Base-by-base conservation (phyloP, 2,888 invertebrate species). In the Heliconius cydno region DNA sequence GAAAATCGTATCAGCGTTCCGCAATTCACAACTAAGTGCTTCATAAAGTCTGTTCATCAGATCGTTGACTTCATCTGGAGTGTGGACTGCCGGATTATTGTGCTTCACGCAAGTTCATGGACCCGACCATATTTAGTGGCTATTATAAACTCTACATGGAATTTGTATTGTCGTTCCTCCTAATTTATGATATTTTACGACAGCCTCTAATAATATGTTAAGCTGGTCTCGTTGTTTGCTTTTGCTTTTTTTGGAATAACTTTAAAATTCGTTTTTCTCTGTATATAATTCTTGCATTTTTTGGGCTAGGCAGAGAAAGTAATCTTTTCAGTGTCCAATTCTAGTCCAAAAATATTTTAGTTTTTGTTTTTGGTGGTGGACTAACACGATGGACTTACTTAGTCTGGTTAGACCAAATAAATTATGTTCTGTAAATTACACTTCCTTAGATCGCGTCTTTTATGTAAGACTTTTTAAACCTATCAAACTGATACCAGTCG, bases 121-220 rank as follows among this genome's bases (percentile, higher is more conserved):
- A 91, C 87, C 90, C 87, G 89, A 83, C 91, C 91, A 91, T 92
- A 93, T 94, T 93, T 92, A 89, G 86, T 84, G 84, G 89, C 38
- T 92, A 92, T 93, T 92, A 79, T 82, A 63, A 76, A 71, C 74
- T 73, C 72, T 73, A 76, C 22, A 78, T 73, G 63, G 57, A 60
- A 68, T 68, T 57, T 34, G 65, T 70, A 30, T 65, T 77, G 77
- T 82, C 84, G 87, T 87, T 86, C 87, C 86, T 86, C 85, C 85
- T 88, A 85, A 89, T 85, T 85, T 86, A 85, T 84, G 82, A 82
- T 82, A 76, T 82, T 78, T 80, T 82, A 83, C 80, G 81, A 82
- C 80, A 79, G 2, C 5, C 65, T 41, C 12, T 66, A 52, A 75
- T 63, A 75, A 65, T 65, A 65, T 28, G 41, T 65, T 75, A 19